Evolutionary conservation across 2,797 vertebrate species (phyloP), one percentile per base, ranked within the genome.

Genomic region (Coilia nasus): DNA sequence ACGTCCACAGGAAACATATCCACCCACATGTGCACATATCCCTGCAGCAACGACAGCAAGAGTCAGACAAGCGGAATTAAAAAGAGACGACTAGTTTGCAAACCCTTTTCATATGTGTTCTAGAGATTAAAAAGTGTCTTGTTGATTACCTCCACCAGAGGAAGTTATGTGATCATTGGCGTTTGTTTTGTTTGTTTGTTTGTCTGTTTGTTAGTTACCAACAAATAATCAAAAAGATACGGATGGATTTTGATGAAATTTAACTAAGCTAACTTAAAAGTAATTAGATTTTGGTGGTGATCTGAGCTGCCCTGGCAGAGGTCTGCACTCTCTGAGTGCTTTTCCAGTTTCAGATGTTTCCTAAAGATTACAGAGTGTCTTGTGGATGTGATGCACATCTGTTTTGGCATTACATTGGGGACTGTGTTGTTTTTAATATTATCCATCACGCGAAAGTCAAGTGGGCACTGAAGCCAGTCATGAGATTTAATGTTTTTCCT

Each of bases 1-100:
- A 97, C 90, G 0, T 99, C 97, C 0, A 93, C 96, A 6, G 97
- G 97, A 91, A 99, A 99, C 96, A 99, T 96, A 92, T 99, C 98
- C 19, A 98, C 95, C 97, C 98, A 99, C 98, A 98, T 97, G 84
- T 99, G 97, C 89, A 97, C 94, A 44, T 95, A 96, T 83, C 97
- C 98, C 98, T 99, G 90, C 11, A 59, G 31, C 2, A 84, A 35
- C 15, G 64, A 41, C 35, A 41, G 35, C 35, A 41, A 41, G 71
- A 44, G 31, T 41, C 19, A 44, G 17, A 21, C 71, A 19, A 17
- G 35, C 41, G 3, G 2, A 54, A 10, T 35, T 41, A 17, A 78
- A 1, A 78, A 21, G 71, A 78, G 15, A 19, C 5, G 19, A 7
- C 31, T 44, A 21, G 71, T 78, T 41, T 41, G 28, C 35, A 35